phyloP scores from a whole-genome alignment of 23 tunicate species.

The Phallusia fumigata region DNA sequence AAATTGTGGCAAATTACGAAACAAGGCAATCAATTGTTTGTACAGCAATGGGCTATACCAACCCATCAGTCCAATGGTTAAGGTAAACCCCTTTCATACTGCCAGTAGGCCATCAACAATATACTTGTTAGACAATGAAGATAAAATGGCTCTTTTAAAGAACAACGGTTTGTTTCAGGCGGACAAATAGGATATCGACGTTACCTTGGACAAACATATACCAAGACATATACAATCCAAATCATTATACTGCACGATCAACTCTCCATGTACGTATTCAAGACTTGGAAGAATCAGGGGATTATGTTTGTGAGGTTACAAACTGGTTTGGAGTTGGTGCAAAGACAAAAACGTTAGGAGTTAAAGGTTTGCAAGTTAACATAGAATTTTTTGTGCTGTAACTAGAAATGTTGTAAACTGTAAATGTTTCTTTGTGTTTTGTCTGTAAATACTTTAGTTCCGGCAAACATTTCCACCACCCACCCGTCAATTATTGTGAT shows the following conservation, averaged over 20 bases:
- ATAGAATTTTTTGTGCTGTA: too few species aligned
- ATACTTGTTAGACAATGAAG: too few species aligned
- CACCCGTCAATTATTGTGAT: not conserved
- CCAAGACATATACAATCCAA: not conserved
- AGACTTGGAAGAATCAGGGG: not conserved
- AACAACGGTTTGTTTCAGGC: too few species aligned
- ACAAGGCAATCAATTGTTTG: not conserved
- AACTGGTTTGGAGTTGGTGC: not conserved
- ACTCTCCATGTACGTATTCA: not conserved
- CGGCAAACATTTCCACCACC: not conserved
- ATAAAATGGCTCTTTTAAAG: too few species aligned
- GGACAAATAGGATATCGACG: not conserved
- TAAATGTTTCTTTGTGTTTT: too few species aligned
- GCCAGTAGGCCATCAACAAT: too few species aligned
- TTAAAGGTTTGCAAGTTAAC: not conserved
- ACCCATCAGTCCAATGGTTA: not conserved
- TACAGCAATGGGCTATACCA: not conserved
- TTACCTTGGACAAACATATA: not conserved
- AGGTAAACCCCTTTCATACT: not conserved
- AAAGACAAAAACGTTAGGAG: not conserved
- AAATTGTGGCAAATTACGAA: not conserved
- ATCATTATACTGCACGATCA: not conserved
- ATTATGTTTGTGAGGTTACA: not conserved
- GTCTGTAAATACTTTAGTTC: not conserved
- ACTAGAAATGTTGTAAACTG: too few species aligned